These are phyloP conservation scores for Taxidea taxus DNA, from an alignment of 2,113 vertebrate species.

Conservation along the genomic window DNA sequence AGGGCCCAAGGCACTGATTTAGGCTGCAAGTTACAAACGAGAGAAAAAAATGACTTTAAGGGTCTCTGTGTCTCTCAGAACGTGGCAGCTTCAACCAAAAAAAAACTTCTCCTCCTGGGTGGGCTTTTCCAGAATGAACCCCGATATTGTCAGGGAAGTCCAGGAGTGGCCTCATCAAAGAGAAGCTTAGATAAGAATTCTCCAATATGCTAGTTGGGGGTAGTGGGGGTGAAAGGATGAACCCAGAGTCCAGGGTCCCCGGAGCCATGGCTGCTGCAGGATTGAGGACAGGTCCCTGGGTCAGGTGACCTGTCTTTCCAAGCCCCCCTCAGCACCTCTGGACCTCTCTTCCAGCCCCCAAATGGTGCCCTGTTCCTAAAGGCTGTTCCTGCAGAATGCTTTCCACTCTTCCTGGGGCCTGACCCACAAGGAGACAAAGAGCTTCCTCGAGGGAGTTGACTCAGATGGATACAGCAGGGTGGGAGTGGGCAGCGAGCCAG, in stretches of 20 bases:
- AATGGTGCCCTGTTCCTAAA: conserved; percentile 47
- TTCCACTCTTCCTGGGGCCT: conserved; percentile 80
- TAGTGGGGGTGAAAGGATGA: too few species aligned
- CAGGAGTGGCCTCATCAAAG: conserved; percentile 90
- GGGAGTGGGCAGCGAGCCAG: conserved; percentile 84
- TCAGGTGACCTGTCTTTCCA: neutral
- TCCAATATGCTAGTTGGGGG: neutral
- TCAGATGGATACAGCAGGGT: conserved; percentile 88
- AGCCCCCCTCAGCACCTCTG: neutral
- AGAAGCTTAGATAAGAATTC: conserved; percentile 86
- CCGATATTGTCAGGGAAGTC: conserved; percentile 84
- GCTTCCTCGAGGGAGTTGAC: conserved; percentile 84
- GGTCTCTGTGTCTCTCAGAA: conserved; percentile 80
- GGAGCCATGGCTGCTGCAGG: neutral
- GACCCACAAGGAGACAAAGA: conserved; percentile 84
- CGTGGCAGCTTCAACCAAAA: conserved; percentile 88
- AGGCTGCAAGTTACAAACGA: neutral
- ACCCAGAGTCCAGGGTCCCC: neutral
- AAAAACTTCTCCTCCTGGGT: conserved; percentile 87
- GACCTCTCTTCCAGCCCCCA: neutral
- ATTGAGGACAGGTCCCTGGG: neutral
- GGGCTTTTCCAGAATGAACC: conserved; percentile 84
- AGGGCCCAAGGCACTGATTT: neutral
- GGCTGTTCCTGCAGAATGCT: conserved; percentile 88
- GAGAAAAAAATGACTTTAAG: neutral